A percentile compares a stretch with the other conserved stretches of the same genome.
Conservation (phyloP, 2,113 vertebrate species). For the Thermophis baileyi region DNA sequence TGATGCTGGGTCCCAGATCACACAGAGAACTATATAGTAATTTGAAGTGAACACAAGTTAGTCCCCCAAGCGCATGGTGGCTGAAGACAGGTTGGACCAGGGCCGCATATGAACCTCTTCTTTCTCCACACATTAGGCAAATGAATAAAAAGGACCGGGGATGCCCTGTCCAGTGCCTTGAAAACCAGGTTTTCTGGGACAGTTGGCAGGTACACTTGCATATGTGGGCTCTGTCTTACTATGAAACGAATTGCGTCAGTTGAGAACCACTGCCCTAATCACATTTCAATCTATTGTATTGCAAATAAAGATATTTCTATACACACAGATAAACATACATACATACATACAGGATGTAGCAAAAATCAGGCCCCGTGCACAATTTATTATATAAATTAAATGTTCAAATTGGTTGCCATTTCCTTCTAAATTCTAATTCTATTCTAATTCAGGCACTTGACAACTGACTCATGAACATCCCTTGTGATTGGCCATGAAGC, state of each 20-base stretch:
- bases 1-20: neutral
- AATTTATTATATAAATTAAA: neutral
- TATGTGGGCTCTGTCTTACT: neutral
- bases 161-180: neutral
- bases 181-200: neutral
- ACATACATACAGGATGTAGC: neutral
- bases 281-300: constrained; percentile 17
- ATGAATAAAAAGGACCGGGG: neutral
- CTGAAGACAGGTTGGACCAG: neutral
- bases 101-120: neutral
- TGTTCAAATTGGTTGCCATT: neutral
- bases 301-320: constrained; percentile 7
- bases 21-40: neutral
- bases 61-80: neutral
- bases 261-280: neutral
- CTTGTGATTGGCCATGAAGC: neutral
- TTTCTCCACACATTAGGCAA: neutral
- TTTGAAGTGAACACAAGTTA: neutral
- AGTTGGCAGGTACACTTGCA: neutral
- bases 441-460: no score
- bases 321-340: neutral
- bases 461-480: no score
- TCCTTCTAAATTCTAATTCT: no score
- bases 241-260: neutral
- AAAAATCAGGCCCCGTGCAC: neutral